phyloP scores from a whole-genome alignment of 2,797 vertebrate genomes.

The Dryobates pubescens region DNA sequence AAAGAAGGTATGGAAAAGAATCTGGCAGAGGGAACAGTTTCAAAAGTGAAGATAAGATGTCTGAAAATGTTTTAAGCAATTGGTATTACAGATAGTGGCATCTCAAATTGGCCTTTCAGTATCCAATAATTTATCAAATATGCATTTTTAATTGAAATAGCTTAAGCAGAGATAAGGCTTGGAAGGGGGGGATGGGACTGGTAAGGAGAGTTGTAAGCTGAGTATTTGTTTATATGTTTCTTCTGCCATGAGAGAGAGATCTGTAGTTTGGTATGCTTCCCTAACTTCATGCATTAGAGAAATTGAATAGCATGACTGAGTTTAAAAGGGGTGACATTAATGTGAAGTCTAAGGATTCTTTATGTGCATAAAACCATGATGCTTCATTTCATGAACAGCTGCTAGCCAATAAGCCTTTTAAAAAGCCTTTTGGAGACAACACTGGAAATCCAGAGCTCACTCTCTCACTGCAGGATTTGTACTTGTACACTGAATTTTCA shows the following conservation, averaged over 20 bases:
- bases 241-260: background rate
- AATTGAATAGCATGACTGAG: constrained; percentile 34
- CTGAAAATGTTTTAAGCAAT: background rate
- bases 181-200: background rate
- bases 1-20: background rate
- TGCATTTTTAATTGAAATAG: background rate
- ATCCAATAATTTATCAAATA: background rate
- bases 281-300: constrained; percentile 13
- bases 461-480: background rate
- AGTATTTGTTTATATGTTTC: background rate
- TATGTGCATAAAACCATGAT: constrained; percentile 50
- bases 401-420: constrained; percentile 34
- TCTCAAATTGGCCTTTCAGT: background rate
- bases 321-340: constrained; percentile 42
- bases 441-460: constrained; percentile 9
- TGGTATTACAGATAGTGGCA: background rate
- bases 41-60: background rate
- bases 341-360: constrained; percentile 45
- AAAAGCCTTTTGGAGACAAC: background rate
- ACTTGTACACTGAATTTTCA: background rate
- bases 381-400: constrained; percentile 26
- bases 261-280: constrained; percentile 3
- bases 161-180: background rate
- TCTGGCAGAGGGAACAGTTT: background rate
- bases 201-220: background rate